Base-by-base conservation (phyloP, 2,888 invertebrate species). In the Morpho deidamia region DNA sequence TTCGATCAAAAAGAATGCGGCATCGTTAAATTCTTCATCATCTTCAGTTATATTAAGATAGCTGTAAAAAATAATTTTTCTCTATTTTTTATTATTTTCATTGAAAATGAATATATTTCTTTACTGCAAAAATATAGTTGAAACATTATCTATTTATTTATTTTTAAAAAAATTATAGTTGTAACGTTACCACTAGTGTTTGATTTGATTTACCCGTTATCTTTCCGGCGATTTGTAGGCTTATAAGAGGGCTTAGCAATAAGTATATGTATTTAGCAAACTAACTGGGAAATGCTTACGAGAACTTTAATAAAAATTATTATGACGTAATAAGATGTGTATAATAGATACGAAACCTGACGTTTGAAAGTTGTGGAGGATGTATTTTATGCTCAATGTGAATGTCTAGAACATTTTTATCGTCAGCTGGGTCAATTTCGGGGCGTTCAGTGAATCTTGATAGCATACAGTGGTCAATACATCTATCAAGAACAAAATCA, bases 391-490 rank as follows among this genome's bases (percentile, higher is more conserved):
- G 90, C 59, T 84, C 87, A 45, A 92, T 87, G 61, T 91, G 91
- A 58, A 92, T 91, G 55, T 87, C 84, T 37, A 92, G 69, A 62
- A 92, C 91, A 59, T 92, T 92, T 60, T 87, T 78, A 54, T 88
- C 87, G 34, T 89, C 91, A 39, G 80, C 69, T 9, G 84, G 81
- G 49, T 85, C 81, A 42, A 69, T 76, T 1, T 71, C 64, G 0
- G 90, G 88, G 56, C 82, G 88, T 41, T 78, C 81, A 4, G 81
- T 78, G 3, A 86, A 83, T 61, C 75, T 81, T 3, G 80, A 87
- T 56, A 94, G 77, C 61, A 93, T 76, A 71, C 95, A 95, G 76
- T 95, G 93, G 77, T 95, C 94, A 8, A 93, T 90, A 69, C 95
- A 95, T 64, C 92, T 91, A 66, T 94, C 93, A 35, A 95, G 84